Base-by-base conservation (phyloP, 2,113 vertebrate species). In the Coregonus clupeaformis region DNA sequence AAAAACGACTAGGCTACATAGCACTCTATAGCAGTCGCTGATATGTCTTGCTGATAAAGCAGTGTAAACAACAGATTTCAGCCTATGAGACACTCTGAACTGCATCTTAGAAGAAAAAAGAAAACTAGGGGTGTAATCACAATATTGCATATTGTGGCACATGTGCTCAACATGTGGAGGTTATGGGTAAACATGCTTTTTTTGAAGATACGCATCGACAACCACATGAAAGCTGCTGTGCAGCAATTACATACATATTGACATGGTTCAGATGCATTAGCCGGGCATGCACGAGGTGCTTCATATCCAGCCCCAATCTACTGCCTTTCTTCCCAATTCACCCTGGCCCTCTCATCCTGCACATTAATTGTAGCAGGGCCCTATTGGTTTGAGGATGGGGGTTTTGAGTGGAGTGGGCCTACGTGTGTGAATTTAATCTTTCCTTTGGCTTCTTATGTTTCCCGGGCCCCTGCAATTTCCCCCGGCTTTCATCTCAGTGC, bases 211-310 rank as follows among this genome's bases (percentile, higher is more conserved):
- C n/a, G 66, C 57, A 47, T 13, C 57, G 73, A 67, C 63, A 22
- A 82, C 84, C 85, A 79, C 86, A 89, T 85, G 80, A 89, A 90
- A 87, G 85, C 72, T 72, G 36, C 70, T 16, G 73, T 32, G 77
- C 77, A 73, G 82, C 90, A 89, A 90, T 91, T 91, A 91, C 84
- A 87, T 82, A 82, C 85, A 90, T 90, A 84, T 90, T 79, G 83
- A 84, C 87, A 89, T 80, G 88, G 85, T 84, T 89, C 82, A 82
- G 83, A 79, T 80, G 81, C 86, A 85, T 82, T 63, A 57, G 76
- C 81, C 78, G 70, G 80, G 71, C 71, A 64, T 64, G 78, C n/a
- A 68, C 70, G 42, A 45, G 42, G 69, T 24, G 66, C 80, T 86
- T 88, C 76, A 82, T 85, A 91, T 90, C 89, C 81, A 42, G 69